Evolutionary conservation across 2,888 invertebrate genomes (phyloP), one percentile per base, ranked within the genome.

Genomic region (Trissolcus japonicus): DNA sequence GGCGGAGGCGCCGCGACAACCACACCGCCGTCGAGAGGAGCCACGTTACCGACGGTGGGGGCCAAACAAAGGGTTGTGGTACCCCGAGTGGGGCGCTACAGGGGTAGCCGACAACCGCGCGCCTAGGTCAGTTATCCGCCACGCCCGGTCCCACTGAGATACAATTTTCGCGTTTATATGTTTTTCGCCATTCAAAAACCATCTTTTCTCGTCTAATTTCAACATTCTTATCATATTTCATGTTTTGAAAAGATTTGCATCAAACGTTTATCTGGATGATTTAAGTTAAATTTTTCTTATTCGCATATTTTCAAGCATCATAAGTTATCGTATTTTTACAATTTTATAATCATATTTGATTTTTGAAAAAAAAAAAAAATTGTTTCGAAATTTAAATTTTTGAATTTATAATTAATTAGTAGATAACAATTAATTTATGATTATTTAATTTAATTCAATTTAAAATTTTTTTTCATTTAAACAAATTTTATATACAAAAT

Each of bases 61-160:
- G 63, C 51, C 54, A 53, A 59, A 21, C 43, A 53, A 61, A 62
- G 78, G 75, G 72, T 72, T 72, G 62, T 53, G 67, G 40, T 13
- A 14, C 2, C 56, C 14, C 46, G 56, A 51, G 7, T 29, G 11
- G 48, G 56, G 50, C 29, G 48, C 53, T 75, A 73, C 63, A 79
- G 81, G 82, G 79, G 82, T 76, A 79, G 61, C 68, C 63, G 71
- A 76, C 81, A 80, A 77, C 83, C 83, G 82, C 83, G 81, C 83
- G 80, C 80, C 84, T 84, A 85, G 85, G 85, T 86, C 86, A 86
- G 85, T 86, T 86, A 82, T 84, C 84, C 84, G 85, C 85, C 86
- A 86, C 85, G 85, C 86, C 85, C 86, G 80, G 83, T 82, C 82
- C 79, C 79, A 81, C 78, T 81, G 80, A 78, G 79, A 80, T 84